Conservation (phyloP, 2,888 invertebrate genomes). For the Drosophila suboccidentalis region DNA sequence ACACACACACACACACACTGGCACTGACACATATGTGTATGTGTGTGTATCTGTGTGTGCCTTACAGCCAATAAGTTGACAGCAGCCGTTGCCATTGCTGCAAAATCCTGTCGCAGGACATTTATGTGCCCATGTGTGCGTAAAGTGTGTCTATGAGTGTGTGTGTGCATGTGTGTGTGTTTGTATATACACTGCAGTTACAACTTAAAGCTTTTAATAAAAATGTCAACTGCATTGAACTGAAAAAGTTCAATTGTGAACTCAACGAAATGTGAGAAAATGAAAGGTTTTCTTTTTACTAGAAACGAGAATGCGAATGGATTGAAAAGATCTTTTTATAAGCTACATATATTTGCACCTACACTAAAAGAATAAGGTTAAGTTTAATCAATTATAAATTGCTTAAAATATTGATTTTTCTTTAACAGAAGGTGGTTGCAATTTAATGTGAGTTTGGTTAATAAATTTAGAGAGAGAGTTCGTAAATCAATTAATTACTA, state of each 20-base stretch:
- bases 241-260: conserved; percentile 51
- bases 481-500: too few relatives aligned
- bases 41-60: conserved; percentile 10
- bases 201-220: conserved; percentile 81
- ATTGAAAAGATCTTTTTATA: not conserved
- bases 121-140: conserved; percentile 36
- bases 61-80: conserved; percentile 74
- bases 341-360: conserved; percentile 3
- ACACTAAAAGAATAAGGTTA: too few relatives aligned
- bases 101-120: conserved; percentile 61
- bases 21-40: conserved; percentile 3
- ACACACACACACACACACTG: conserved; percentile 6
- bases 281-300: conserved; percentile 2
- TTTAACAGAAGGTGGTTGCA: too few relatives aligned
- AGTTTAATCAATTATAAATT: not conserved
- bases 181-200: conserved; percentile 45
- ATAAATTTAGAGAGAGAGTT: too few relatives aligned
- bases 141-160: conserved; percentile 15
- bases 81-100: conserved; percentile 74
- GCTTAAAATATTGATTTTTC: not conserved
- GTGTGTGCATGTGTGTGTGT: conserved; percentile 27
- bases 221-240: conserved; percentile 79
- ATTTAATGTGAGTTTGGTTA: too few relatives aligned
- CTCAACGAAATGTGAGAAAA: conserved; percentile 13
- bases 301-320: not conserved